phyloP scores from a whole-genome alignment of 1,140 invertebrate species.

The Drosophila pseudoobscura region DNA sequence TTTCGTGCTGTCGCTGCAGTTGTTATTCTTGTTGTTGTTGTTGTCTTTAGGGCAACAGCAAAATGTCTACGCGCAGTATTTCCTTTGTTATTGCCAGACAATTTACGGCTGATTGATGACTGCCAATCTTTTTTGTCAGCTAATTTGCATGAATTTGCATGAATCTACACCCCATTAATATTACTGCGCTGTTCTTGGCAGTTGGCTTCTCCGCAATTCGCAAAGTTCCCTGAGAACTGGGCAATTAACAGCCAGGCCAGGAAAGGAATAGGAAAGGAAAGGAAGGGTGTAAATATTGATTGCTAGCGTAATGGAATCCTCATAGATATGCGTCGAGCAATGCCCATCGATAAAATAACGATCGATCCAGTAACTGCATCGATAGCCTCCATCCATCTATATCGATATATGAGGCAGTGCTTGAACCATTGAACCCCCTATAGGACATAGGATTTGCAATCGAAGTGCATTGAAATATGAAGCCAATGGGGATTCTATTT shows the following conservation, averaged over 20 bases:
- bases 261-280: too few relatives aligned
- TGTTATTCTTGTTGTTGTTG: constrained; percentile 1
- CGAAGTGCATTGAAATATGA: not conserved
- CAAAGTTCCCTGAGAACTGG: too few relatives aligned
- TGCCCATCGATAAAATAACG: too few relatives aligned
- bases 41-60: not conserved
- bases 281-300: too few relatives aligned
- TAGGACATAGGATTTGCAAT: not conserved
- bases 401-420: too few relatives aligned
- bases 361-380: too few relatives aligned
- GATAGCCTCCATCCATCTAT: too few relatives aligned
- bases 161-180: constrained; percentile 39
- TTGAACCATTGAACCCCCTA: too few relatives aligned
- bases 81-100: constrained; percentile 23
- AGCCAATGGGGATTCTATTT: not conserved
- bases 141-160: constrained; percentile 72
- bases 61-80: constrained; percentile 12
- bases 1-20: constrained; percentile 2
- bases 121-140: constrained; percentile 62
- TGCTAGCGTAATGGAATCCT: too few relatives aligned
- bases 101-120: constrained; percentile 52
- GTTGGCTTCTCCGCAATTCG: constrained; percentile 17
- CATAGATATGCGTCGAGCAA: too few relatives aligned
- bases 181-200: constrained; percentile 17
- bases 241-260: too few relatives aligned